These are phyloP conservation scores for Siniperca undulata DNA, from an alignment of 2,797 vertebrate genomes.

Conservation along the genomic window DNA sequence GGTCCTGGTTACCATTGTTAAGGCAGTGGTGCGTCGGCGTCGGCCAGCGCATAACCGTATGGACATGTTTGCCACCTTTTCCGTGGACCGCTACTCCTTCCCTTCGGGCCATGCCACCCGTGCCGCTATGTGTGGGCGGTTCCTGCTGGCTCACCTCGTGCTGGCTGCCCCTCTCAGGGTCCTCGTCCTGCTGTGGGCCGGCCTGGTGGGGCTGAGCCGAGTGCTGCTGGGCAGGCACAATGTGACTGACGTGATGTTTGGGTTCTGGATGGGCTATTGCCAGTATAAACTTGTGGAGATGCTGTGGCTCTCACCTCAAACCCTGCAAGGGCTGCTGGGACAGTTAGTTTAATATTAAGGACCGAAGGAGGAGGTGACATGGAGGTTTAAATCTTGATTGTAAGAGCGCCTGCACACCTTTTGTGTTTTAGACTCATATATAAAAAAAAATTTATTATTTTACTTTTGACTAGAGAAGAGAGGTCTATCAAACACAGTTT, in stretches of 20 bases:
- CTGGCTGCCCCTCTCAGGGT: constrained; percentile 92
- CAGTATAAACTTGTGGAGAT: constrained; percentile 94
- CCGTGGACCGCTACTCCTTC: constrained; percentile 97
- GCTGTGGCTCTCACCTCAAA: constrained; percentile 92
- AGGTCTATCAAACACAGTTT: not conserved
- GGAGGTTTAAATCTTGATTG: constrained; percentile 17
- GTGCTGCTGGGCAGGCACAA: constrained; percentile 97
- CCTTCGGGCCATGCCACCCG: constrained; percentile 97
- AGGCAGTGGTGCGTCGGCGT: constrained; percentile 92
- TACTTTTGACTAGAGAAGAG: constrained; percentile 16
- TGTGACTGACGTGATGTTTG: constrained; percentile 94
- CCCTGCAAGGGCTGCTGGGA: constrained; percentile 81
- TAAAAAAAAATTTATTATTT: not conserved
- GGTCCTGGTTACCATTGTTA: constrained; percentile 89
- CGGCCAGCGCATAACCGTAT: constrained; percentile 95
- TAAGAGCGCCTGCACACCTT: constrained; percentile 8
- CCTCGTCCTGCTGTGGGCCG: constrained; percentile 93
- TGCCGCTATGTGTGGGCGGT: constrained; percentile 93
- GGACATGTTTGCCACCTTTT: constrained; percentile 98
- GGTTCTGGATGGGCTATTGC: constrained; percentile 94
- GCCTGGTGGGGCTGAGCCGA: constrained; percentile 91
- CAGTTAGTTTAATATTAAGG: constrained; percentile 61
- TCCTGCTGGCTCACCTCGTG: constrained; percentile 93
- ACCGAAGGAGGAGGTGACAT: constrained; percentile 2
- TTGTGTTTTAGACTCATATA: constrained; percentile 10